A percentile compares a stretch with the other conserved stretches of the same genome.
These are phyloP conservation scores for Margaritifera margaritifera DNA, from an alignment of 2,888 invertebrate species.

Conservation along the genomic window DNA sequence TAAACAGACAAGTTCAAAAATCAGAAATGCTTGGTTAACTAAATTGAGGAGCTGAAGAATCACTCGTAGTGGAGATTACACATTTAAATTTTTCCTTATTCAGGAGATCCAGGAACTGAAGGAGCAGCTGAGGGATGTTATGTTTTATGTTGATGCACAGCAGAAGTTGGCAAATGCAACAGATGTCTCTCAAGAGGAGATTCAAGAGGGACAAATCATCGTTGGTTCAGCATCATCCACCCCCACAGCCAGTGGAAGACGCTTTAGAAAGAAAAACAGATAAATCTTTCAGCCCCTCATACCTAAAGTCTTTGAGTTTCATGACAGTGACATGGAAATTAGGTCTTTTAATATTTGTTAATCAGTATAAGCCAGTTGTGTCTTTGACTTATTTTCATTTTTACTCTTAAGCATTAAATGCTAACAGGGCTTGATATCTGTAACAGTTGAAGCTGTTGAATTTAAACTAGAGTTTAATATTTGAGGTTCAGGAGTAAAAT, in stretches of 20 bases:
- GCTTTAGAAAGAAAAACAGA: constrained; percentile 29
- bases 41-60: too few relatives aligned
- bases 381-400: too few relatives aligned
- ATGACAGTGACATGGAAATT: not conserved
- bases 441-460: too few relatives aligned
- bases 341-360: too few relatives aligned
- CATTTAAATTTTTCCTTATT: not conserved
- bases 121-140: constrained; percentile 95
- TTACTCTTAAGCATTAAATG: too few relatives aligned
- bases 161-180: constrained; percentile 72
- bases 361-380: too few relatives aligned
- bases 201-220: constrained; percentile 78
- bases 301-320: not conserved
- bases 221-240: constrained; percentile 70
- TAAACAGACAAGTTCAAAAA: too few relatives aligned
- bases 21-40: too few relatives aligned
- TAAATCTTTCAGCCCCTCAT: constrained; percentile 1
- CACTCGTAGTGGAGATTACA: too few relatives aligned
- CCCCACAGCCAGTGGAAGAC: constrained; percentile 27
- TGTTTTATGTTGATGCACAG: constrained; percentile 96
- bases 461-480: too few relatives aligned
- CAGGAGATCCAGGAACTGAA: constrained; percentile 85
- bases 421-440: too few relatives aligned
- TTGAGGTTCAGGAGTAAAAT: too few relatives aligned
- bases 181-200: constrained; percentile 66